These are phyloP conservation scores for Phalacrocorax carbo DNA, from an alignment of 2,113 vertebrate genomes.

Conservation along the genomic window DNA sequence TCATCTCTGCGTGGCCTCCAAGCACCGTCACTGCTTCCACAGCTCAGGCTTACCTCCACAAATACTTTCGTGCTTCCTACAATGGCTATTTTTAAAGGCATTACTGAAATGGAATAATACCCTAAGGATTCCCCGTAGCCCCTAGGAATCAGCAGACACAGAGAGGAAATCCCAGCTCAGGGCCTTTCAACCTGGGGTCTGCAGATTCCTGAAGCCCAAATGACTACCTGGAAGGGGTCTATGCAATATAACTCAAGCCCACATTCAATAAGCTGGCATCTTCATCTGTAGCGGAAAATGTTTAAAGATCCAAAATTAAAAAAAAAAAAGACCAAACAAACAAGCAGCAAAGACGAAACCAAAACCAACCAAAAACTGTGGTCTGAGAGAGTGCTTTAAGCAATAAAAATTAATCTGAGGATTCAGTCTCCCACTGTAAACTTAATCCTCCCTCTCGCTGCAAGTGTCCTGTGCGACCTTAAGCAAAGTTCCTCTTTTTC, in stretches of 20 bases:
- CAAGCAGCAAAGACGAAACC: neutral
- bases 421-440: neutral
- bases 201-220: neutral
- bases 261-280: fast-evolving
- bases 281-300: neutral
- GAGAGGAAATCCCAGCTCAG: neutral
- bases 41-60: neutral
- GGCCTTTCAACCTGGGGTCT: neutral
- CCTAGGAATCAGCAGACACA: neutral
- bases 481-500: neutral
- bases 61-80: neutral
- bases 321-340: too few relatives aligned
- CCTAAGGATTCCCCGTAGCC: neutral
- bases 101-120: neutral
- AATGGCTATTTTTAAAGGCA: neutral
- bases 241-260: neutral
- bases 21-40: neutral
- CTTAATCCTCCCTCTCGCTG: neutral
- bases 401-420: neutral
- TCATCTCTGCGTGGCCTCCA: neutral
- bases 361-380: neutral
- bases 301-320: neutral
- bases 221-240: neutral
- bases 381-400: neutral
- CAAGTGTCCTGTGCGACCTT: neutral